Conservation (phyloP, 2,888 invertebrate species). For the Ramazzottius varieornatus region DNA sequence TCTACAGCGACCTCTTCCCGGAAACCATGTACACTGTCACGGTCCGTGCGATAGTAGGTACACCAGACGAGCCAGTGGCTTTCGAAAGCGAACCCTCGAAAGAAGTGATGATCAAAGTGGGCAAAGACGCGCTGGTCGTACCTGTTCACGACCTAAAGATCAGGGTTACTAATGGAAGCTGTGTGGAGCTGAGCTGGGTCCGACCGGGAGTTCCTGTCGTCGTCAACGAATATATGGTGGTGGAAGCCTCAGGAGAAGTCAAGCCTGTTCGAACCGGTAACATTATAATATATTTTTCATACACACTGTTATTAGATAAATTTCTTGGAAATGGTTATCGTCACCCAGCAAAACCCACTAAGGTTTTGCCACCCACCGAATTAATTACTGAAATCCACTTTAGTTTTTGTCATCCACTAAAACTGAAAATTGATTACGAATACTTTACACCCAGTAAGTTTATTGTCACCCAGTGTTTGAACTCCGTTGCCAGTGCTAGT, state of each 20-base stretch:
- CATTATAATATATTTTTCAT: too few relatives aligned
- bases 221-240: background rate
- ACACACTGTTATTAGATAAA: too few relatives aligned
- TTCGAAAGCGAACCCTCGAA: background rate
- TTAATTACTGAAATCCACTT: too few relatives aligned
- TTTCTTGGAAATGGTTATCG: too few relatives aligned
- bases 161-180: background rate
- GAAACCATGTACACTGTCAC: slow-evolving; percentile 52
- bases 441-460: too few relatives aligned
- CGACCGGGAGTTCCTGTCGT: background rate
- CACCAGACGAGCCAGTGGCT: slow-evolving; percentile 10
- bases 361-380: background rate
- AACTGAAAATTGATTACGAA: too few relatives aligned
- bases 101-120: background rate
- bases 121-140: background rate
- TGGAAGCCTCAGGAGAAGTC: too few relatives aligned
- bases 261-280: too few relatives aligned
- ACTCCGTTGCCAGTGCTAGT: too few relatives aligned
- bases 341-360: too few relatives aligned
- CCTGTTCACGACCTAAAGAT: background rate
- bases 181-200: background rate
- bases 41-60: slow-evolving; percentile 38
- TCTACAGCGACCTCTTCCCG: slow-evolving; percentile 36
- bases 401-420: too few relatives aligned
- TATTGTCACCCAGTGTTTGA: too few relatives aligned